These are phyloP conservation scores for Mercenaria mercenaria DNA, from an alignment of 1,140 invertebrate species.

Conservation along the genomic window DNA sequence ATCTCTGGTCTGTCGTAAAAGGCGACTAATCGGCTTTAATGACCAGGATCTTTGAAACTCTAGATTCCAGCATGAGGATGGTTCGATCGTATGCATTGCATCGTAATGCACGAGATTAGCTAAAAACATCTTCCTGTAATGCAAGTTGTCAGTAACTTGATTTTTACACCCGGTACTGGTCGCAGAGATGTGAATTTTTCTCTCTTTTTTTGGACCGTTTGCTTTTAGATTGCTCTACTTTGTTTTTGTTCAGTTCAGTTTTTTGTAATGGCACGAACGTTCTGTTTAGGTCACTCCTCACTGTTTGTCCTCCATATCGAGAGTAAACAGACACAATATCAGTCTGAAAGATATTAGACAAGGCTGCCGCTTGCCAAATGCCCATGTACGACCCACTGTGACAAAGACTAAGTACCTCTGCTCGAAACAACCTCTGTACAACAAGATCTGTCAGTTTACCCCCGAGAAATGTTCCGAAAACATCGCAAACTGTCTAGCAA, in stretches of 20 bases:
- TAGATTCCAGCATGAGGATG: too few relatives aligned
- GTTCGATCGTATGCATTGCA: too few relatives aligned
- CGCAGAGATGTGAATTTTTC: not conserved
- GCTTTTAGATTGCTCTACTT: not conserved
- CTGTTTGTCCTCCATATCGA: not conserved
- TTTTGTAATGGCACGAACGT: not conserved
- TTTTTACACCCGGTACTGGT: too few relatives aligned
- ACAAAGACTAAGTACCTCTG: not conserved
- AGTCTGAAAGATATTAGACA: not conserved
- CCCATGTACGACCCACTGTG: not conserved
- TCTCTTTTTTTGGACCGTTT: not conserved
- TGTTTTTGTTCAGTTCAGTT: not conserved
- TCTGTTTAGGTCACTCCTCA: constrained; percentile 23
- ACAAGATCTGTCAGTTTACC: not conserved
- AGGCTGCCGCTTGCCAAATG: not conserved
- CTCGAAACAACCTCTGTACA: not conserved
- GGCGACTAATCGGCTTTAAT: too few relatives aligned
- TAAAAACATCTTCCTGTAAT: too few relatives aligned
- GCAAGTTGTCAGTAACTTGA: too few relatives aligned
- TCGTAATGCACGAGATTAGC: too few relatives aligned
- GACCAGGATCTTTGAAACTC: too few relatives aligned
- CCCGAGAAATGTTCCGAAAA: not conserved
- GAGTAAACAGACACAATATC: constrained; percentile 8
- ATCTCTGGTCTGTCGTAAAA: too few relatives aligned
- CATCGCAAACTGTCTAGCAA: not conserved